Base-by-base conservation (phyloP, 2,797 vertebrate species). In the Ctenopoma multispine region DNA sequence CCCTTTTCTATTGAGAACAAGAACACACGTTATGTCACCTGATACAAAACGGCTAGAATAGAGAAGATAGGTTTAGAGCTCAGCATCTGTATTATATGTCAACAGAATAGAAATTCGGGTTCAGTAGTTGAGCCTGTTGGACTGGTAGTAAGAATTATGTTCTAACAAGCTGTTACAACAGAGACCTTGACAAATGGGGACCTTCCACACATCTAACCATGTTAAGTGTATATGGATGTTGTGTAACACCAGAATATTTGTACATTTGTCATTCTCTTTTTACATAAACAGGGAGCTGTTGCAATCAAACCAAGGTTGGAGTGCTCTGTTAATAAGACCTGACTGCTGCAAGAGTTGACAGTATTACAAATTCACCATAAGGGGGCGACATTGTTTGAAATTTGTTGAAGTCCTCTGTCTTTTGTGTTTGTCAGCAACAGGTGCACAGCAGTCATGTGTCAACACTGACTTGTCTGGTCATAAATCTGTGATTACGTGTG, bases 371-470 rank as follows among this genome's bases (percentile, higher is more conserved):
- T 0, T 5, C 6, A 59, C 77, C 93, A 78, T 49, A 55, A 83
- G 92, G 73, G 72, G 90, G 87, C 88, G 77, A 81, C 80, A 57
- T 86, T 93, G 91, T 29, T 69, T 63, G 41, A 69, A 34, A 60
- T 73, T 79, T 86, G 31, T 18, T 75, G 10, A 36, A 64, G 5
- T 50, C 34, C 31, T 18, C 36, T 40, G 53, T 53, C 18, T 41
- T 74, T 4, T 43, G 44, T 49, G 67, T 80, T 40, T 27, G 78
- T 80, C 59, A 78, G 70, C 84, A 83, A 73, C 78, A 84, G 80
- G 83, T 85, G 80, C 63, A 58, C 36, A 4, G 31, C 31, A 34
- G 8, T 34, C 1, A n/a, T 64, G 53, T 63, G 69, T 84, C 75
- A 84, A 65, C 82, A 77, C 44, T 0, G 44, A 79, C 63, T 62